Percentiles rank a stretch among this genome's conserved stretches.
Evolutionary conservation across 2,888 invertebrate species (phyloP).

Genomic region (Plebejus argus): DNA sequence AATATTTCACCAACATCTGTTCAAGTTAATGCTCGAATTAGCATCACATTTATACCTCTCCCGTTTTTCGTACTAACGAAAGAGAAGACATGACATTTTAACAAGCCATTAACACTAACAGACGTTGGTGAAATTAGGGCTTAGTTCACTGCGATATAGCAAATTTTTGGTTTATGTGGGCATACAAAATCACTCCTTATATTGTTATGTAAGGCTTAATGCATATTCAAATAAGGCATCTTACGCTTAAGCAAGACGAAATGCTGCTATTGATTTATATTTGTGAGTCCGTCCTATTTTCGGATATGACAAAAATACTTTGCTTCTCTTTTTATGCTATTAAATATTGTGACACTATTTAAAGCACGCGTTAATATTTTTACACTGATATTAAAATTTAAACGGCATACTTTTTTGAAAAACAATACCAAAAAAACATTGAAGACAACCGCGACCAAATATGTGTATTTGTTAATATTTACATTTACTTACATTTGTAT

Average conservation of each 20-base stretch:
- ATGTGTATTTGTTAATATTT: constrained; percentile 36
- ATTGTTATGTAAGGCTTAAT: neutral
- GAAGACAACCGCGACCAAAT: constrained; percentile 41
- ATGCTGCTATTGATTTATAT: neutral
- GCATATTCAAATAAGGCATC: neutral
- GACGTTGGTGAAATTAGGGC: too few species aligned
- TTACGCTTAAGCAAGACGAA: neutral
- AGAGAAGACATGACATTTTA: too few species aligned
- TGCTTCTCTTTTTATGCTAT: neutral
- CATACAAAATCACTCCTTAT: too few species aligned
- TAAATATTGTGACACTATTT: neutral
- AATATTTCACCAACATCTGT: too few species aligned
- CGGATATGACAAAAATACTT: neutral
- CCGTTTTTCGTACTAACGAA: too few species aligned
- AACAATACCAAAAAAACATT: constrained; percentile 25
- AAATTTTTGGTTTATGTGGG: too few species aligned
- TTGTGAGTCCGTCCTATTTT: neutral
- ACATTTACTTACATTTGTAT: constrained; percentile 20
- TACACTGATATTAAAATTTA: neutral
- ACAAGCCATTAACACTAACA: too few species aligned
- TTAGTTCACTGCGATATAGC: too few species aligned
- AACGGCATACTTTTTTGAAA: neutral
- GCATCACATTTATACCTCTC: too few species aligned
- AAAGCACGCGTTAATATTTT: neutral
- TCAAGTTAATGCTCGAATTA: too few species aligned